Base-by-base conservation (phyloP, 1,140 invertebrate species). In the Phthorimaea operculella region DNA sequence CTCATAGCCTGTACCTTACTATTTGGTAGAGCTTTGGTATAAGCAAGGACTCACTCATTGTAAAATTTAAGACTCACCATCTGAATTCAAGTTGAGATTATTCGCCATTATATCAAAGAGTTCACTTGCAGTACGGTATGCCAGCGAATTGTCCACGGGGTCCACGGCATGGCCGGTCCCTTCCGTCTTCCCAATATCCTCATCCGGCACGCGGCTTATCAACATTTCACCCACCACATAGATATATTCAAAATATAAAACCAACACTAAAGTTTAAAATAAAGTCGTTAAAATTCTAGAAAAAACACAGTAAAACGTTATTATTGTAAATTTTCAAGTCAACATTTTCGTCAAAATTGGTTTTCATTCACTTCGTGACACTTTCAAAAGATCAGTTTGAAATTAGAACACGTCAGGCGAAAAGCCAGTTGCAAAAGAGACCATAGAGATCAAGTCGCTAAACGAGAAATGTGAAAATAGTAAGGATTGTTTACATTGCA, bases 261-360 rank as follows among this genome's bases (percentile, higher is more conserved):
- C 53, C 52, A 48, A 52, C 50, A 59, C 34, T 10, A 57, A 57
- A 33, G 49, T 21, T 28, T 58, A 36, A 55, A 63, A 17, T 47
- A 60, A 63, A 63, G 16, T 54, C 34, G 11, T 16, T 60, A 59
- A 57, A 59, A 55, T 54, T 59, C 54, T 70, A 69, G 44, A 73
- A 28, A 79, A 77, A 75, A 68, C 59, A 66, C 69, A 61, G 62
- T 59, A 68, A 71, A 72, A 71, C 58, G 57, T 54, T 71, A 60
- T 58, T 66, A 70, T 76, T 74, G 66, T 66, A 72, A 79, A 72
- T 70, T 72, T 78, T 73, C 57, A 60, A 61, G 60, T 62, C 61
- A 59, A 63, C 65, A 73, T 72, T 72, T 66, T 69, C 57, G 64
- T 64, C 65, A 61, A 28, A n/a, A 28, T 28, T 28, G 21, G 21